A percentile compares a stretch with the other conserved stretches of the same genome.
phyloP scores from a whole-genome alignment of 2,888 invertebrate species.

The Amblyteles armatorius region DNA sequence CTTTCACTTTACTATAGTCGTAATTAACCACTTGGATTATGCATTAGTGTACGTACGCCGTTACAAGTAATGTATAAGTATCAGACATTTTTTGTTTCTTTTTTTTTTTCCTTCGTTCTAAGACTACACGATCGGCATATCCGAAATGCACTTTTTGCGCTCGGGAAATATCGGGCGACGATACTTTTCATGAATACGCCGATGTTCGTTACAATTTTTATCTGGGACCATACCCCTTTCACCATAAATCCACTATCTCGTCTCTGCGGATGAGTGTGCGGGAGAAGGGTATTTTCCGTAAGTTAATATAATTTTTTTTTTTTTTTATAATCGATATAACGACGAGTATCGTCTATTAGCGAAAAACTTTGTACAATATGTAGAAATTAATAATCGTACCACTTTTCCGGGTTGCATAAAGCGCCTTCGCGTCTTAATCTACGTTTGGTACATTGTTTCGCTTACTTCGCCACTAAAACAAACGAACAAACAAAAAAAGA shows the following conservation, averaged over 20 bases:
- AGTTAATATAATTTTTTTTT: slow-evolving; percentile 29
- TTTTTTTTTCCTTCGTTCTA: background rate
- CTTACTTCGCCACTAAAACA: background rate
- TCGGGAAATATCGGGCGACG: slow-evolving; percentile 42
- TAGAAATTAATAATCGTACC: slow-evolving; percentile 57
- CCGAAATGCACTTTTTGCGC: slow-evolving; percentile 56
- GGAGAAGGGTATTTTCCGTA: slow-evolving; percentile 81
- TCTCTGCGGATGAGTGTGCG: slow-evolving; percentile 82
- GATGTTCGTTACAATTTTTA: slow-evolving; percentile 35
- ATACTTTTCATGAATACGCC: slow-evolving; percentile 49
- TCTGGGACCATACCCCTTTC: slow-evolving; percentile 80
- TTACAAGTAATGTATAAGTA: slow-evolving; percentile 61
- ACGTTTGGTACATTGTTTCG: slow-evolving; percentile 47
- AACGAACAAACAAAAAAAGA: slow-evolving; percentile 8
- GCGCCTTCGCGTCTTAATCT: slow-evolving; percentile 59
- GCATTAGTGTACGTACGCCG: slow-evolving; percentile 35
- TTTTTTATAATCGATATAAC: slow-evolving; percentile 34
- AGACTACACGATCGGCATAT: slow-evolving; percentile 44
- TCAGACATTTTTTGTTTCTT: slow-evolving; percentile 35
- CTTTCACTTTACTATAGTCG: slow-evolving; percentile 78
- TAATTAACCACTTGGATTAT: slow-evolving; percentile 16
- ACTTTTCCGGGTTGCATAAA: slow-evolving; percentile 57
- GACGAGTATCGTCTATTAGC: slow-evolving; percentile 55
- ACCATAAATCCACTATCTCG: slow-evolving; percentile 83
- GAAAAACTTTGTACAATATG: slow-evolving; percentile 64